A percentile compares a stretch with the other conserved stretches of the same genome.
phyloP scores from a whole-genome alignment of 2,888 invertebrate genomes.

The Orthonychiurus folsomi region DNA sequence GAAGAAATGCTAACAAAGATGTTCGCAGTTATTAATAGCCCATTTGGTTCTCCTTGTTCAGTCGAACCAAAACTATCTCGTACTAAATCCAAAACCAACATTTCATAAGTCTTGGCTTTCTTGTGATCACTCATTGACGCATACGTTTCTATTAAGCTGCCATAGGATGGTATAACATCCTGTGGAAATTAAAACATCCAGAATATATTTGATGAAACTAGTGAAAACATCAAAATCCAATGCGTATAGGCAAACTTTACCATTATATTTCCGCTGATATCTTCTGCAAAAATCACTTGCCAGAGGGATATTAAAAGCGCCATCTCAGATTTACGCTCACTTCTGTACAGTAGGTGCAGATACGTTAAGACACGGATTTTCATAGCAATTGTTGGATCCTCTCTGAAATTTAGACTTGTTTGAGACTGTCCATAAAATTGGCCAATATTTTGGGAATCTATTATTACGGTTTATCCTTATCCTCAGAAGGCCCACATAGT shows the following conservation, averaged over 20 bases:
- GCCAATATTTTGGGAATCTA: background rate
- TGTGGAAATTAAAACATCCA: conserved; percentile 15
- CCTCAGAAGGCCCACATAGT: background rate
- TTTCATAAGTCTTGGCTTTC: conserved; percentile 27
- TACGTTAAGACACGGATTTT: conserved; percentile 32
- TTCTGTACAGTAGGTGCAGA: conserved; percentile 28
- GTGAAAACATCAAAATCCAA: background rate
- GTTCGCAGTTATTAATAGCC: conserved; percentile 29
- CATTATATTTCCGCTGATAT: conserved; percentile 16
- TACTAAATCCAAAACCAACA: conserved; percentile 22
- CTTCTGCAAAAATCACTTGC: conserved; percentile 31
- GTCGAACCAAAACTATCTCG: conserved; percentile 20
- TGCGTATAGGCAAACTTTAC: conserved; percentile 3
- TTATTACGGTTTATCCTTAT: background rate
- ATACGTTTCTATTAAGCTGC: conserved; percentile 35
- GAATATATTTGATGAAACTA: too few relatives aligned
- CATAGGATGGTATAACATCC: conserved; percentile 34
- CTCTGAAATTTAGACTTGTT: background rate
- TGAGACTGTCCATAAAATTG: background rate
- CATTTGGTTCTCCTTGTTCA: conserved; percentile 25
- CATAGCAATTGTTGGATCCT: conserved; percentile 7
- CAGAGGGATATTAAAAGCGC: conserved; percentile 29
- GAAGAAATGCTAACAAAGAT: conserved; percentile 24
- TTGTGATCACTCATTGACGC: conserved; percentile 19
- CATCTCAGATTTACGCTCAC: conserved; percentile 30